Conservation (phyloP, 2,113 vertebrate genomes). For the Hydrochoerus hydrochaeris region DNA sequence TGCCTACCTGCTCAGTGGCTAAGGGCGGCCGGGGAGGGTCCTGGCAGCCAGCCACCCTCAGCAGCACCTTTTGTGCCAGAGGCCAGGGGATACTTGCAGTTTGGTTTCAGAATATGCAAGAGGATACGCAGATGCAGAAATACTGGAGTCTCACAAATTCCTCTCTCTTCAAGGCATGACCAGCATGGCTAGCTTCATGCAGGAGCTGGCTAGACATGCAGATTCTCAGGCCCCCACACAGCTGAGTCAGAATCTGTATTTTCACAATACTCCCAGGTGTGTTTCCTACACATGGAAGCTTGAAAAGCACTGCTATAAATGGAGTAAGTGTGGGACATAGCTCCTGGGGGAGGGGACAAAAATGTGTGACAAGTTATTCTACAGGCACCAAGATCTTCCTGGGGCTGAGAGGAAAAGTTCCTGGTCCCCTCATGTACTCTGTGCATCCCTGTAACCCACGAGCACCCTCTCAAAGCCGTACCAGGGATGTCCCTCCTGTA, state of each 20-base stretch:
- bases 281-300: not conserved
- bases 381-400: not conserved
- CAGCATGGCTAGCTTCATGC: accelerated
- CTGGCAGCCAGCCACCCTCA: not conserved
- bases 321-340: not conserved
- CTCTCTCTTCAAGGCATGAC: too few species aligned
- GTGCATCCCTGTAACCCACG: not conserved
- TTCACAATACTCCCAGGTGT: not conserved
- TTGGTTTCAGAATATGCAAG: not conserved
- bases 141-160: not conserved
- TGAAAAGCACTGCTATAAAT: not conserved
- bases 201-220: not conserved
- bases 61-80: not conserved
- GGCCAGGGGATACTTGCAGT: not conserved
- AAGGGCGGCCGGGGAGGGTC: too few species aligned
- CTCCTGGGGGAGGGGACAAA: not conserved
- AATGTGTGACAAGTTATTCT: not conserved
- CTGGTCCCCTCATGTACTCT: not conserved
- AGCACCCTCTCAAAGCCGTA: not conserved
- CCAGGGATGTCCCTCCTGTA: too few species aligned
- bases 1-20: not conserved
- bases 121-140: not conserved
- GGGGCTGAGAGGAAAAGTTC: not conserved
- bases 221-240: not conserved
- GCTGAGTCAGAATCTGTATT: not conserved